Conservation (phyloP, 2,888 invertebrate genomes). For the Spisula solida region DNA sequence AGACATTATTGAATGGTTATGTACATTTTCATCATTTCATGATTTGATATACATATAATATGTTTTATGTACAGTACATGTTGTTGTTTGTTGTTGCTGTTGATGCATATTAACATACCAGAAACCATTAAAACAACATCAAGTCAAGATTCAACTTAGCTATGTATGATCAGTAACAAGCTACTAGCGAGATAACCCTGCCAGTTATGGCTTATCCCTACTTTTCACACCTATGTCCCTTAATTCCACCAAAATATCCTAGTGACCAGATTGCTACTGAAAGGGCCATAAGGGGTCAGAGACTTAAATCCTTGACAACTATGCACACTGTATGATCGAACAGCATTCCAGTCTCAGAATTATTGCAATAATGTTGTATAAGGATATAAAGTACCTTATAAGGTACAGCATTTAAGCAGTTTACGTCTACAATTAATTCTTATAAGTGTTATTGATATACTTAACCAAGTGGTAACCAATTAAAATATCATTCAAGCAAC, state of each 20-base stretch:
- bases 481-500: background rate
- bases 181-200: constrained; percentile 3
- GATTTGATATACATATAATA: no score
- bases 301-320: constrained; percentile 29
- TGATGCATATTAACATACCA: background rate
- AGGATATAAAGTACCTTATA: background rate
- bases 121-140: constrained; percentile 5
- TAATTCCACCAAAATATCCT: constrained; percentile 28
- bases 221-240: constrained; percentile 33
- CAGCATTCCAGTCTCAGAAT: background rate
- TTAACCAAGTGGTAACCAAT: background rate
- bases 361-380: background rate
- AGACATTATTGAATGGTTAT: no score
- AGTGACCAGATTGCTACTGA: constrained; percentile 28
- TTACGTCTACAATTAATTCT: background rate
- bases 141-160: background rate
- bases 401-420: background rate
- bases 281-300: constrained; percentile 23
- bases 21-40: no score
- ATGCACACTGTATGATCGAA: constrained; percentile 34
- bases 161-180: background rate
- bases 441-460: constrained; percentile 30
- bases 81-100: no score
- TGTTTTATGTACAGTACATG: no score
- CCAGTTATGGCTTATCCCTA: constrained; percentile 25